These are phyloP conservation scores for Lagopus leucura DNA, from an alignment of 2,113 vertebrate species.

Conservation along the genomic window DNA sequence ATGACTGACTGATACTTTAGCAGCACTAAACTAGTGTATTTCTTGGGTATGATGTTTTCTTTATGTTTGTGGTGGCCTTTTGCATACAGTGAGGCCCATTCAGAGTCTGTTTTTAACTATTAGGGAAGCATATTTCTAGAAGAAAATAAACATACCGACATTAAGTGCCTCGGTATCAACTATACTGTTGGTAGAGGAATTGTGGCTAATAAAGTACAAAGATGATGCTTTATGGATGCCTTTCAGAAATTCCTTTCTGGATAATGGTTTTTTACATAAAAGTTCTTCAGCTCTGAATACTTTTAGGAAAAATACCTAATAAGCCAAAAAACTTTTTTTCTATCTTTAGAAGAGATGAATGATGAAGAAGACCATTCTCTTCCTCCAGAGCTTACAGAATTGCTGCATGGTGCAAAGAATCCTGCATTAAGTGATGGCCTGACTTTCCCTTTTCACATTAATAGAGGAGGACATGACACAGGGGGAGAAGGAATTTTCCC, in stretches of 20 bases:
- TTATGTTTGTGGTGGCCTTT: neutral
- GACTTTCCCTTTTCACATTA: conserved; percentile 81
- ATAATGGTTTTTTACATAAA: neutral
- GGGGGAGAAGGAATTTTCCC: conserved; percentile 39
- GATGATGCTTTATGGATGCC: neutral
- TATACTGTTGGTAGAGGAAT: neutral
- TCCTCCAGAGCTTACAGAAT: conserved; percentile 84
- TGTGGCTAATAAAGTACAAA: neutral
- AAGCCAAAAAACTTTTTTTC: neutral
- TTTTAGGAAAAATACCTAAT: neutral
- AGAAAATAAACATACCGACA: neutral
- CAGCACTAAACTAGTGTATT: neutral
- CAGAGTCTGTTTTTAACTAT: neutral
- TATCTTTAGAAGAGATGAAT: conserved; percentile 79
- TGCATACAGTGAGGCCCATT: neutral
- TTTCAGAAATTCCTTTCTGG: neutral
- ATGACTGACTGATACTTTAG: neutral
- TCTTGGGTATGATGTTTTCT: neutral
- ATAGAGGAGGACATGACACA: conserved; percentile 65
- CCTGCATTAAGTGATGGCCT: conserved; percentile 59
- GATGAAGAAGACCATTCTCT: conserved; percentile 80
- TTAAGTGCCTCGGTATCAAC: neutral
- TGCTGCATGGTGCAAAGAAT: conserved; percentile 67
- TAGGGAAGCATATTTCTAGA: neutral
- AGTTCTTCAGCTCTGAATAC: neutral